Base-by-base conservation (phyloP, 2,888 invertebrate genomes). In the Cylindroiulus punctatus region DNA sequence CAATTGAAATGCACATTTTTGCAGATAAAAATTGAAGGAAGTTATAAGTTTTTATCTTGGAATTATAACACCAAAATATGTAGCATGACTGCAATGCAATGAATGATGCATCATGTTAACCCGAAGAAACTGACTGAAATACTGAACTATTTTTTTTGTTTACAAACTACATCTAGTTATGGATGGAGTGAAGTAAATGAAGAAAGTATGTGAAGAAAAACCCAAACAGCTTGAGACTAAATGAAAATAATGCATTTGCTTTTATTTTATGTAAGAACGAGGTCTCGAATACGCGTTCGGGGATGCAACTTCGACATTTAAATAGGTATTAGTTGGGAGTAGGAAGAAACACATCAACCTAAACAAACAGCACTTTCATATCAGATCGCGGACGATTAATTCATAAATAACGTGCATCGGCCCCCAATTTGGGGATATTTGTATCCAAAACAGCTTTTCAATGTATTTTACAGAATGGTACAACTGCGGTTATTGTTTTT, bases 251-350 rank as follows among this genome's bases (percentile, higher is more conserved):
- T 52, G 52, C 19, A 52, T 52, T 52, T 65, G 44, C 10, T 14
- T 65, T 65, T 65, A 65, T 65, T 65, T 65, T 65, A 65, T 65
- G 22, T 65, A 65, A 22, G 57, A 22, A 65, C 57, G 19, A 26
- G 57, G 57, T 65, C 57, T 7, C 22, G 22, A 65, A 65, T 65
- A 65, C 57, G 22, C 57, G 8, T 65, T 65, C 22, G 57, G 36
- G 2, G 57, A 65, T 22, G n/a, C 57, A 65, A 22, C 22, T 65
- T 7, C 22, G 2, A 65, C 10, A 65, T 65, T 65, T 65, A 65
- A 65, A 65, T 65, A 65, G 22, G 8, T 2, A 22, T 65, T 65
- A 65, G 57, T 65, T n/a, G 22, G 19, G 22, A 65, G 57, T 22
- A 65, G 8, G 26, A 65, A 65, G 22, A 65, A 22, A 12, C 57